Percentiles rank a stretch among this genome's conserved stretches.
These are phyloP conservation scores for Ptilonorhynchus violaceus DNA, from an alignment of 2,113 vertebrate species.

Conservation along the genomic window DNA sequence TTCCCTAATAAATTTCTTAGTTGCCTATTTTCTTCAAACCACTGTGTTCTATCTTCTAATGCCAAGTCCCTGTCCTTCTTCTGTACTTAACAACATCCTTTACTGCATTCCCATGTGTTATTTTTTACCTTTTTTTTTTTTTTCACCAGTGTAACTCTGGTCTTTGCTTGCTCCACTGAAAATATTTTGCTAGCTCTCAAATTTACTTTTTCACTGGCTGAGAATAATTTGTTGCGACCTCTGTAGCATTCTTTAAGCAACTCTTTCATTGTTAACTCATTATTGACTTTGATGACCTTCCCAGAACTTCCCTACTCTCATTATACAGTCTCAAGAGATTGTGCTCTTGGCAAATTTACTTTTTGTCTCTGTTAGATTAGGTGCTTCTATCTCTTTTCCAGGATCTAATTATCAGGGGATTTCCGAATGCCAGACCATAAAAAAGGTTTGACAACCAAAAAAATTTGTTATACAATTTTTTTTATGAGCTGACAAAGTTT, in stretches of 20 bases:
- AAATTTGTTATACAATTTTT: neutral
- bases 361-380: neutral
- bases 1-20: neutral
- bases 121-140: neutral
- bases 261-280: neutral
- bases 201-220: neutral
- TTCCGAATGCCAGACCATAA: neutral
- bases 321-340: neutral
- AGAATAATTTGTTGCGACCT: neutral
- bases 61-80: neutral
- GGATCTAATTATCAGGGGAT: neutral
- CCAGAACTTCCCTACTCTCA: neutral
- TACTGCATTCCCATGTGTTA: neutral
- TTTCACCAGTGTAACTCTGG: neutral
- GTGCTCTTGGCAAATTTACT: neutral
- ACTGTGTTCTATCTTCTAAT: neutral
- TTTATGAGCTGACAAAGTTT: neutral
- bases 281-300: neutral
- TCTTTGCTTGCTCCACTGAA: neutral
- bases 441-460: neutral
- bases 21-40: neutral
- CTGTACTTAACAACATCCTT: neutral
- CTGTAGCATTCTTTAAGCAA: neutral
- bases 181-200: neutral
- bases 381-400: neutral